Percentiles rank a stretch among this genome's conserved stretches.
Conservation (phyloP, 2,797 vertebrate species). For the Malurus splendens region DNA sequence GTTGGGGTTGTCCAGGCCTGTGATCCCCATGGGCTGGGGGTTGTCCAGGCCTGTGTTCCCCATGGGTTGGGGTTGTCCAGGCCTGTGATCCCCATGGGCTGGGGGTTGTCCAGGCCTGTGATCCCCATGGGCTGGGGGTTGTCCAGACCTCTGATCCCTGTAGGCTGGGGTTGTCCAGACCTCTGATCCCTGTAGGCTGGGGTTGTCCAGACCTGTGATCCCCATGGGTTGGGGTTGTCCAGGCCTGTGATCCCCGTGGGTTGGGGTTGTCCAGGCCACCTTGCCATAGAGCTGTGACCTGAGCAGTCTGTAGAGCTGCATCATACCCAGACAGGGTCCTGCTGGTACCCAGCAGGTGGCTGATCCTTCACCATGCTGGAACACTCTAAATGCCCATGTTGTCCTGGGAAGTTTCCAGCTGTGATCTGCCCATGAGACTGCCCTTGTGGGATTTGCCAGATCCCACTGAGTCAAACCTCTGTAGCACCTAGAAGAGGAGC, state of each 20-base stretch:
- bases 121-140: too few species aligned
- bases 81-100: neutral
- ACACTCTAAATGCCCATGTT: neutral
- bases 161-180: neutral
- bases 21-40: too few species aligned
- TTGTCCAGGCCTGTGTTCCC: neutral
- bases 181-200: fast-evolving
- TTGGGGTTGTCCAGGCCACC: neutral
- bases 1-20: neutral
- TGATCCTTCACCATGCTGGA: fast-evolving
- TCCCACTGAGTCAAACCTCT: neutral
- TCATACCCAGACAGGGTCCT: neutral
- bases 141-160: too few species aligned
- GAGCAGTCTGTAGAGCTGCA: too few species aligned
- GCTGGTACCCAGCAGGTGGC: neutral
- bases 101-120: neutral
- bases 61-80: neutral
- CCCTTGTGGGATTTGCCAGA: neutral
- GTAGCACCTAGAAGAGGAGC: neutral
- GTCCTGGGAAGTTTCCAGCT: neutral
- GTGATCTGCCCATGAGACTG: neutral
- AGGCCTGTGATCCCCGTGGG: fast-evolving
- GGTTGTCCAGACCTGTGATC: neutral
- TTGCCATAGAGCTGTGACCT: neutral
- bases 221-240: neutral